Percentiles rank a stretch among this genome's conserved stretches.
phyloP scores from a whole-genome alignment of 2,888 invertebrate species.

The Selenia dentaria region DNA sequence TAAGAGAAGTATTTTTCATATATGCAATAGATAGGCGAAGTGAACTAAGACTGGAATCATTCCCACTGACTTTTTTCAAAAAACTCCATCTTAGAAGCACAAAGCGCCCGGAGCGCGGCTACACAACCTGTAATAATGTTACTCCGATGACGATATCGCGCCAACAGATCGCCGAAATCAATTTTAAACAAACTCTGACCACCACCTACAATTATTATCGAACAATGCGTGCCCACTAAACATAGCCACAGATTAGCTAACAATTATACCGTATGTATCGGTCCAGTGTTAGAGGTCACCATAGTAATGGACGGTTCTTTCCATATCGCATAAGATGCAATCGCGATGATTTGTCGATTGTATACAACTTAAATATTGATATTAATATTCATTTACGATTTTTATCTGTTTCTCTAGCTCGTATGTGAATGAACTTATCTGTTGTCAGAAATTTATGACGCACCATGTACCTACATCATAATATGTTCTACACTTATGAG shows the following conservation, averaged over 20 bases:
- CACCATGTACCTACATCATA: too few relatives aligned
- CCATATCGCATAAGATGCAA: constrained; percentile 74
- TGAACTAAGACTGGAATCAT: not conserved
- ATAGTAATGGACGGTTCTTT: constrained; percentile 74
- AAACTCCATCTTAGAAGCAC: constrained; percentile 13
- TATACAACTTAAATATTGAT: constrained; percentile 79
- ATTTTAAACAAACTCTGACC: constrained; percentile 82
- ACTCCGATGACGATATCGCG: constrained; percentile 66
- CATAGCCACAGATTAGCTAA: constrained; percentile 14
- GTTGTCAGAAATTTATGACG: too few relatives aligned
- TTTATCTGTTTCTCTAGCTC: constrained; percentile 50
- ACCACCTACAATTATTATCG: constrained; percentile 79
- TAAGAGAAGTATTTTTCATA: too few relatives aligned
- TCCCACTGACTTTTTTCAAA: constrained; percentile 20
- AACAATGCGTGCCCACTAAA: constrained; percentile 73
- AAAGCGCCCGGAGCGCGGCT: constrained; percentile 44
- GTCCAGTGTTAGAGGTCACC: constrained; percentile 75
- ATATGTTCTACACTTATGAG: too few relatives aligned
- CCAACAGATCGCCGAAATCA: constrained; percentile 76
- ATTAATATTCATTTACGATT: constrained; percentile 79
- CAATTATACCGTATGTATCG: constrained; percentile 45
- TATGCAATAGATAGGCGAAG: constrained; percentile 1
- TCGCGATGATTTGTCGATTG: constrained; percentile 81
- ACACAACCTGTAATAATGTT: constrained; percentile 65
- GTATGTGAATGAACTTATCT: constrained; percentile 15